These are phyloP conservation scores for Heliangelus exortis DNA, from an alignment of 2,797 vertebrate genomes.

Conservation along the genomic window DNA sequence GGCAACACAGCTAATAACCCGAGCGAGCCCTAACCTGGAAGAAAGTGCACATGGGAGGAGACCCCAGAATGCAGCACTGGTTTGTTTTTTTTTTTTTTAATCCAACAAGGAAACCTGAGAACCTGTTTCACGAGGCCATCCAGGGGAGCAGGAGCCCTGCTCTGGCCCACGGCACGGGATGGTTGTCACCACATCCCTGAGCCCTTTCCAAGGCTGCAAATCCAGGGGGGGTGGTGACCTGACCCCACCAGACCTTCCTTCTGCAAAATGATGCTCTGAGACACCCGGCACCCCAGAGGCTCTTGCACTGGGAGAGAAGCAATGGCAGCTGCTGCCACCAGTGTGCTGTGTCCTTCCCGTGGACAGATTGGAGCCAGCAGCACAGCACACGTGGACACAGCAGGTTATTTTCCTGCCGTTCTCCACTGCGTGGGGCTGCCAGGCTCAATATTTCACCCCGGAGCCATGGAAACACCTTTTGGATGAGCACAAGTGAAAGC, in stretches of 20 bases:
- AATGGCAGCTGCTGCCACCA: background rate
- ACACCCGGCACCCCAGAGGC: background rate
- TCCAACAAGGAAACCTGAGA: background rate
- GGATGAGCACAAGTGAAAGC: background rate
- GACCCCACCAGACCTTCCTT: background rate
- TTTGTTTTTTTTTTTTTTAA: background rate
- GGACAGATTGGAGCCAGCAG: background rate
- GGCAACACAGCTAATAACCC: background rate
- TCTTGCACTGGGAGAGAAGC: background rate
- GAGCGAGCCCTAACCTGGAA: background rate
- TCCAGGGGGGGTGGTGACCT: background rate
- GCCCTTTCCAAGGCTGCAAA: background rate
- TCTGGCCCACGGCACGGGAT: accelerated
- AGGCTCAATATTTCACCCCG: constrained; percentile 28
- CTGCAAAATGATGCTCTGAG: background rate
- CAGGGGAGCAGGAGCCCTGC: background rate
- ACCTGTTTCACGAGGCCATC: background rate
- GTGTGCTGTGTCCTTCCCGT: accelerated
- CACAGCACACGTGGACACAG: background rate
- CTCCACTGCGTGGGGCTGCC: constrained; percentile 7
- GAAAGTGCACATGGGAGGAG: accelerated
- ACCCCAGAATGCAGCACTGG: background rate
- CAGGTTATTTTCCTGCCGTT: background rate
- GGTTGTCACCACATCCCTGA: background rate
- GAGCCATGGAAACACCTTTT: constrained; percentile 34